phyloP scores from a whole-genome alignment of 2,888 invertebrate genomes.

The Cremastinae sp. region DNA sequence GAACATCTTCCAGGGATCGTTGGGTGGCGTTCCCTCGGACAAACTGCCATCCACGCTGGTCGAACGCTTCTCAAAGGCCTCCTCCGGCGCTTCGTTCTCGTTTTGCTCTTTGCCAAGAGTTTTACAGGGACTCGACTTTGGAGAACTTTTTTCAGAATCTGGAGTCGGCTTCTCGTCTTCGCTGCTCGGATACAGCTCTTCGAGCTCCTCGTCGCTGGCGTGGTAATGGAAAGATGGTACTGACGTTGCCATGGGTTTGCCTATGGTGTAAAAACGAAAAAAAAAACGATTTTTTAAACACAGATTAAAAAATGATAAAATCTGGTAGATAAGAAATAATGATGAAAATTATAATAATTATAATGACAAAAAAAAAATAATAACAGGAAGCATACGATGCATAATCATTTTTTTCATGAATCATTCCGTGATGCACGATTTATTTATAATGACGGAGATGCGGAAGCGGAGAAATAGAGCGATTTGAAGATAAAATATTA shows the following conservation, averaged over 20 bases:
- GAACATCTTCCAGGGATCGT: constrained; percentile 88
- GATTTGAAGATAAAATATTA: neutral
- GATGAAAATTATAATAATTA: constrained; percentile 7
- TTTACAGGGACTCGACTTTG: constrained; percentile 78
- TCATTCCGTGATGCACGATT: constrained; percentile 14
- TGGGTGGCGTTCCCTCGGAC: constrained; percentile 81
- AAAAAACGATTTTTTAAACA: neutral
- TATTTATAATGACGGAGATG: constrained; percentile 13
- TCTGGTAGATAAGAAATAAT: neutral
- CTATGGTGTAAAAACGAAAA: constrained; percentile 64
- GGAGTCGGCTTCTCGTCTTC: constrained; percentile 83
- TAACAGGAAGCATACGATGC: neutral
- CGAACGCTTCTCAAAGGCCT: constrained; percentile 84
- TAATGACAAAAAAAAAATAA: neutral
- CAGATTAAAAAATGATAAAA: neutral
- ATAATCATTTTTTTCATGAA: constrained; percentile 7
- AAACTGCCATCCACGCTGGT: constrained; percentile 82
- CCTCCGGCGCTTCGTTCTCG: constrained; percentile 78
- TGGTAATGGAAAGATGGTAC: constrained; percentile 86
- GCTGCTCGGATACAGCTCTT: constrained; percentile 84
- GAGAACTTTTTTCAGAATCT: constrained; percentile 75
- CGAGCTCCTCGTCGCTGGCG: constrained; percentile 89
- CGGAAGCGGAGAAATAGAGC: neutral
- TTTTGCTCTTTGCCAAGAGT: constrained; percentile 80
- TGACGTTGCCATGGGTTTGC: constrained; percentile 80